Evolutionary conservation across 2,113 vertebrate species (phyloP), one percentile per base, ranked within the genome.

Genomic region (Hassar affinis): DNA sequence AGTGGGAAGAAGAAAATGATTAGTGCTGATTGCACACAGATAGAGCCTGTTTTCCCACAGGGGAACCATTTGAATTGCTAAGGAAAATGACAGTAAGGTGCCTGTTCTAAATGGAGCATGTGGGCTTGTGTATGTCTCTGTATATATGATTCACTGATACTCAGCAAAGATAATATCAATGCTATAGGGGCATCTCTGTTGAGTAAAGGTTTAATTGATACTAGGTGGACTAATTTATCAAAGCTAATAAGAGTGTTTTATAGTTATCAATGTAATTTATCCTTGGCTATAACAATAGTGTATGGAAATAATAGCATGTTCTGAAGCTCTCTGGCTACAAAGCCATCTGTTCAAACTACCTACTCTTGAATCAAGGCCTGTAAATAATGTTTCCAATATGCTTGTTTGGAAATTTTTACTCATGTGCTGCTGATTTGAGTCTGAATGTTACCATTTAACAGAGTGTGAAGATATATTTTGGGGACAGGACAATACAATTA

Each of bases 261-360:
- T 83, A 77, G 85, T 64, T 83, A 89, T 90, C 80, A 85, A 66
- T 75, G 59, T 88, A 68, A 88, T 88, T 86, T 82, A 84, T 84
- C 71, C 69, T 47, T 57, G 78, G 81, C 76, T 82, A 88, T 92
- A 89, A 92, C 87, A 88, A 84, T 91, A 87, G 87, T 92, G 92
- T 90, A 92, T 89, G 51, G 62, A 87, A 86, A 76, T 33, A 20
- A 89, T 72, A 51, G 79, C 85, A 86, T 59, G 87, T 83, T 90
- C 85, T 88, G 79, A 81, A 85, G 87, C 78, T 90, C 15, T 59
- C 62, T 87, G 88, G 85, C 87, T 88, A 86, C 88, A 80, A 80
- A 86, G 78, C 85, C 91, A 90, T 88, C 91, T 91, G 89, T 87
- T 90, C 5, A 51, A 52, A 57, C 78, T 86, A 84, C 69, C 38